phyloP scores from a whole-genome alignment of 2,888 invertebrate genomes.

The Vesta saturnalis region DNA sequence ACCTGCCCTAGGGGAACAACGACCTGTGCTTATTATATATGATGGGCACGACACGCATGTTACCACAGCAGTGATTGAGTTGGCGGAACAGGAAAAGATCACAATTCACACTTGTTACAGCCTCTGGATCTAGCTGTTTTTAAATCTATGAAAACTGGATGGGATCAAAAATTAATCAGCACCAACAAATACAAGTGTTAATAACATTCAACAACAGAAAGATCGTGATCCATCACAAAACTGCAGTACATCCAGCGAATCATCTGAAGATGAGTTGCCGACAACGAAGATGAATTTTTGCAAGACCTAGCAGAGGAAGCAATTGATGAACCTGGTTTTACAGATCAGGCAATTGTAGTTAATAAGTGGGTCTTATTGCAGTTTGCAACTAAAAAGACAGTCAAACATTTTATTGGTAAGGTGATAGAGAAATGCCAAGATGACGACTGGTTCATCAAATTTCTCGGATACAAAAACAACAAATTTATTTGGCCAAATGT shows the following conservation, averaged over 20 bases:
- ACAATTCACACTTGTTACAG: constrained; percentile 13
- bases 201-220: not conserved
- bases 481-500: constrained; percentile 7
- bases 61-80: not conserved
- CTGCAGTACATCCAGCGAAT: constrained; percentile 12
- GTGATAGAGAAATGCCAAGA: not conserved
- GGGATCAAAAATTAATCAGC: constrained; percentile 13
- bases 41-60: constrained; percentile 14
- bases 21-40: constrained; percentile 1
- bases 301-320: not conserved
- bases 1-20: constrained; percentile 1
- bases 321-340: not conserved
- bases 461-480: not conserved
- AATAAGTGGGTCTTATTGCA: not conserved
- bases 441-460: constrained; percentile 10
- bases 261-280: not conserved
- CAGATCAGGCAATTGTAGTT: not conserved
- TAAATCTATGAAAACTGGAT: constrained; percentile 8
- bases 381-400: constrained; percentile 5
- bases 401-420: constrained; percentile 6
- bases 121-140: not conserved
- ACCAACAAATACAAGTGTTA: constrained; percentile 6
- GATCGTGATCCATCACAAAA: not conserved
- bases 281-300: constrained; percentile 12
- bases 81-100: not conserved